These are phyloP conservation scores for Cephus pygmeus DNA, from an alignment of 2,888 invertebrate genomes.

Conservation along the genomic window DNA sequence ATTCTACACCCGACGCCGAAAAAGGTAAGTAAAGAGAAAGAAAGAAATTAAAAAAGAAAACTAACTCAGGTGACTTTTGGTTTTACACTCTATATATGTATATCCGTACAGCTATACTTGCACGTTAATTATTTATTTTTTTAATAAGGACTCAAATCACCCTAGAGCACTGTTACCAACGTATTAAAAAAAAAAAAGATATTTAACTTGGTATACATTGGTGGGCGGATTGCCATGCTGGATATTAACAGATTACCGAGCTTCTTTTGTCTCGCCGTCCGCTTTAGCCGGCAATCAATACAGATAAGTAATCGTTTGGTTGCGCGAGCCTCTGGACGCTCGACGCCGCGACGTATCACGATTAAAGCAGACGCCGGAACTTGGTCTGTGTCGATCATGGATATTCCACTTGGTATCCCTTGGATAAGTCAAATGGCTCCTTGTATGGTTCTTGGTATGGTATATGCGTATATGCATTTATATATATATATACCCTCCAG, in stretches of 20 bases:
- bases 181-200: not conserved
- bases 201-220: not conserved
- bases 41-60: not conserved
- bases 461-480: not conserved
- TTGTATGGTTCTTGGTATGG: not conserved
- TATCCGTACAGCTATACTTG: not conserved
- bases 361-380: not conserved
- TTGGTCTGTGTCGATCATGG: not conserved
- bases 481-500: not conserved
- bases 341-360: not conserved
- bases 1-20: constrained; percentile 62
- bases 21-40: constrained; percentile 62
- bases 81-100: not conserved
- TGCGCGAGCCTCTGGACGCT: constrained; percentile 6
- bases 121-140: not conserved
- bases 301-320: constrained; percentile 17
- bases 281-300: constrained; percentile 13
- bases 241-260: constrained; percentile 17
- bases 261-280: constrained; percentile 13
- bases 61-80: not conserved
- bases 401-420: not conserved
- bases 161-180: not conserved
- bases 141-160: not conserved
- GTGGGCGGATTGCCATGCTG: not conserved
- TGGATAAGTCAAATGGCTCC: not conserved